Evolutionary conservation across 2,113 vertebrate species (phyloP), one percentile per base, ranked within the genome.

Genomic region (Chaetorhynchus papuensis): DNA sequence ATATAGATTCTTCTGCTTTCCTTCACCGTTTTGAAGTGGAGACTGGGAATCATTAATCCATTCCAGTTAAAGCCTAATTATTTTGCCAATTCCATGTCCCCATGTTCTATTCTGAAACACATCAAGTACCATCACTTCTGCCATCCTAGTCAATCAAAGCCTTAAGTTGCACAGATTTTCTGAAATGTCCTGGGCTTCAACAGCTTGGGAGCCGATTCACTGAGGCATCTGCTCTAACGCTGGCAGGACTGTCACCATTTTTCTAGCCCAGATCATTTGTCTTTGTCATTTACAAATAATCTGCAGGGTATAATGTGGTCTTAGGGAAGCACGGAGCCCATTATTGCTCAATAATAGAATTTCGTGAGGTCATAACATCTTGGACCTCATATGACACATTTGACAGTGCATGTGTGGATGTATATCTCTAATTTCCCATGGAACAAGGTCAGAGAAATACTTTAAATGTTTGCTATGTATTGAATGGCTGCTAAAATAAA

Each of bases 121-220:
- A 63, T 79, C 83, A 85, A 93, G 69, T 90, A 91, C 96, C 94
- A 91, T 94, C 94, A 57, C 84, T 94, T 83, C 89, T 96, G 93
- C 92, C 76, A 65, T 90, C 64, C 88, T 90, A 82, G 94, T 96
- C 95, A 92, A 75, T 93, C 91, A 90, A 91, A 94, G 44, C 45
- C 82, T 86, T 50, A 82, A 92, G 72, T 76, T 82, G 75, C 76
- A 88, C 83, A 84, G 93, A 94, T 95, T 97, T 94, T 81, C 52
- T 84, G 65, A 63, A 91, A 90, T 79, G 87, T 82, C 88, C 93
- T 96, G 87, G 70, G 69, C 94, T 96, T 94, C 84, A 92, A 35
- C 96, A 97, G 84, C 96, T 77, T 90, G 92, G 77, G 94, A 94
- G 63, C 93, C 96, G 89, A 96, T 96, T 96, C 95, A 96, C 68